Evolutionary conservation across 2,797 vertebrate genomes (phyloP).

Genomic region (Nannoperca australis): DNA sequence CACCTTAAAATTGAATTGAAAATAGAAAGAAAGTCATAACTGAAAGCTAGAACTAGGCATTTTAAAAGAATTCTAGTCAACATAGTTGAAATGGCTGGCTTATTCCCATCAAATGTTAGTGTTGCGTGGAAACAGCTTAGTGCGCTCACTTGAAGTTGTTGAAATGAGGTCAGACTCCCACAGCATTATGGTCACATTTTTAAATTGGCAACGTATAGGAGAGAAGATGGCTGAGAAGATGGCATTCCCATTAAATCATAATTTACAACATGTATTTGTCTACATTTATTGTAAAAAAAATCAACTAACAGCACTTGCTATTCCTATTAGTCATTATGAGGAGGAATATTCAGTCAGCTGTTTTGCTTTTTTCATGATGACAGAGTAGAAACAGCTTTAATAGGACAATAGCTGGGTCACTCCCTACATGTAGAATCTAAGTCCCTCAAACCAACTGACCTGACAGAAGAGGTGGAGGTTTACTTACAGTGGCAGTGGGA

Average conservation of each 20-base stretch:
- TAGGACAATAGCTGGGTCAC: neutral
- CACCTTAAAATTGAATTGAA: neutral
- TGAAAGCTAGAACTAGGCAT: neutral
- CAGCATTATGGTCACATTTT: conserved; percentile 18
- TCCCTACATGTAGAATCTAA: neutral
- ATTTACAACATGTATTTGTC: neutral
- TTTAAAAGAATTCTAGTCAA: neutral
- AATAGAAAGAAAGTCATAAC: neutral
- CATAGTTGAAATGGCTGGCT: conserved; percentile 1
- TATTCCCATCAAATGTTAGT: conserved; percentile 1
- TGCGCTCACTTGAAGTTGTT: conserved; percentile 8
- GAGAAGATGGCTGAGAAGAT: neutral
- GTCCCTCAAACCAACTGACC: neutral
- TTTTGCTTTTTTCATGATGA: neutral
- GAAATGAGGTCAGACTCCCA: conserved; percentile 1
- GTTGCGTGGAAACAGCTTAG: conserved; percentile 2
- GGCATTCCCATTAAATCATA: conserved; percentile 1
- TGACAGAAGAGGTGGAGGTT: neutral
- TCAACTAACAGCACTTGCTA: neutral
- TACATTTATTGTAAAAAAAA: neutral
- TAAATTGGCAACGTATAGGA: neutral
- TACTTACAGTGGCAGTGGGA: conserved; percentile 91
- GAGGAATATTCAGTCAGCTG: neutral
- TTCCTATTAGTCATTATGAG: neutral
- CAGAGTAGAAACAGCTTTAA: neutral